Percentiles rank a stretch among this genome's conserved stretches.
phyloP scores from a whole-genome alignment of 2,797 vertebrate species.

The Cynodonichthys magdalenae region DNA sequence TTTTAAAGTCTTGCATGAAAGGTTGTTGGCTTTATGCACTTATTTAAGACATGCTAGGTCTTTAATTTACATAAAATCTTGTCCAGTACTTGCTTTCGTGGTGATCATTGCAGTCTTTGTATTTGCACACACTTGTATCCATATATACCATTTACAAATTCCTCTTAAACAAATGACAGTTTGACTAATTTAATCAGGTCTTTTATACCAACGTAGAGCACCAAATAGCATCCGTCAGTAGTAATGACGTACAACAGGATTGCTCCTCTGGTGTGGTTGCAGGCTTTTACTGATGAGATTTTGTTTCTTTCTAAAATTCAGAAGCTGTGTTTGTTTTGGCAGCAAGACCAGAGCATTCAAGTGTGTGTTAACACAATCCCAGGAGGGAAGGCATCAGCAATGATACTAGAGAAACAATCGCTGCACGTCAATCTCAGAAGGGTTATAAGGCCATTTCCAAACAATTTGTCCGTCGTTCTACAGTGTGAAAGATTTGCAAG shows the following conservation, averaged over 20 bases:
- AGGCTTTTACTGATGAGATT: not conserved
- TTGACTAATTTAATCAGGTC: not conserved
- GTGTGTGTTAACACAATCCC: conserved; percentile 3
- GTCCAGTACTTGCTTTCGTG: not conserved
- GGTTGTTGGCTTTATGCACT: too few relatives aligned
- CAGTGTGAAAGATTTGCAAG: conserved; percentile 1
- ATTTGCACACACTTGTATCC: not conserved
- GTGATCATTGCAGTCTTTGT: not conserved
- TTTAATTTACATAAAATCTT: too few relatives aligned
- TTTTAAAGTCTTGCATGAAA: too few relatives aligned
- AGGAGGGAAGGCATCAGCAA: not conserved
- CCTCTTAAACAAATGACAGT: not conserved
- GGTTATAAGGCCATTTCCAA: conserved; percentile 5
- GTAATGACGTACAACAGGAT: not conserved
- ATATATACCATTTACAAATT: not conserved
- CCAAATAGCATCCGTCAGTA: not conserved
- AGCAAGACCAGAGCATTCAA: not conserved
- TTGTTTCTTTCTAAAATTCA: not conserved
- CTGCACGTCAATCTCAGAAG: not conserved
- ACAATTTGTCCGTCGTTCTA: not conserved
- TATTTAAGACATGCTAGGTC: too few relatives aligned
- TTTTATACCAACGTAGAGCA: not conserved
- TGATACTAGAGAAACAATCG: conserved; percentile 1
- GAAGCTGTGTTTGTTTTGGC: not conserved
- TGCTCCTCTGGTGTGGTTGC: not conserved